Evolutionary conservation across 2,797 vertebrate species (phyloP).

Genomic region (Rhincodon typus): DNA sequence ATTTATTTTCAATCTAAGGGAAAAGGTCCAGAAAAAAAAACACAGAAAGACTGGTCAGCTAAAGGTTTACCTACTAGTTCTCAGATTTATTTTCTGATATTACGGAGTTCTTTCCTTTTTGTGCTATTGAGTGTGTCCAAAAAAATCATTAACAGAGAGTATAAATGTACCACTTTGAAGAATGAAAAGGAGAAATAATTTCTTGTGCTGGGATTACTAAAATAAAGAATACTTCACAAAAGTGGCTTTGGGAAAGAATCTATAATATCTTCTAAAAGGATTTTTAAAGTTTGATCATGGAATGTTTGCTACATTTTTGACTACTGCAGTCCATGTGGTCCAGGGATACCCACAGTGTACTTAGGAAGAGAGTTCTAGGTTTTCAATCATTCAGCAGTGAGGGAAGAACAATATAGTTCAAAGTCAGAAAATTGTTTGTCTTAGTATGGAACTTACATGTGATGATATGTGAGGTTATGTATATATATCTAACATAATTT

Average conservation of each 20-base stretch:
- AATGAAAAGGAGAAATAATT: background rate
- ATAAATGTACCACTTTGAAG: background rate
- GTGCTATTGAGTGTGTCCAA: background rate
- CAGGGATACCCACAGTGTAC: no score
- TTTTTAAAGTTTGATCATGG: background rate
- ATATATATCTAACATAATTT: no score
- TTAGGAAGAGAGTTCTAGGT: no score
- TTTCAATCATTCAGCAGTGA: no score
- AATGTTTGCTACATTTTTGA: no score
- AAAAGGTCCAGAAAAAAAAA: background rate
- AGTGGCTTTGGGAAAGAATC: background rate
- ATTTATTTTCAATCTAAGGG: background rate
- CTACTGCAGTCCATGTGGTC: no score
- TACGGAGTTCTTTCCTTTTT: background rate
- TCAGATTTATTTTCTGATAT: background rate
- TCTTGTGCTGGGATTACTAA: background rate
- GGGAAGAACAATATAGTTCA: no score
- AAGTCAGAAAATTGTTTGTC: no score
- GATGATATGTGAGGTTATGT: no score
- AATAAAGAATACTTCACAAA: background rate
- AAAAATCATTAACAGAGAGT: background rate
- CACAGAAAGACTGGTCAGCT: background rate
- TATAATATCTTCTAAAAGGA: background rate
- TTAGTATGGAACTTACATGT: no score
- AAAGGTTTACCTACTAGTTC: background rate